Conservation (phyloP, 2,797 vertebrate species). For the Vireo griseus region DNA sequence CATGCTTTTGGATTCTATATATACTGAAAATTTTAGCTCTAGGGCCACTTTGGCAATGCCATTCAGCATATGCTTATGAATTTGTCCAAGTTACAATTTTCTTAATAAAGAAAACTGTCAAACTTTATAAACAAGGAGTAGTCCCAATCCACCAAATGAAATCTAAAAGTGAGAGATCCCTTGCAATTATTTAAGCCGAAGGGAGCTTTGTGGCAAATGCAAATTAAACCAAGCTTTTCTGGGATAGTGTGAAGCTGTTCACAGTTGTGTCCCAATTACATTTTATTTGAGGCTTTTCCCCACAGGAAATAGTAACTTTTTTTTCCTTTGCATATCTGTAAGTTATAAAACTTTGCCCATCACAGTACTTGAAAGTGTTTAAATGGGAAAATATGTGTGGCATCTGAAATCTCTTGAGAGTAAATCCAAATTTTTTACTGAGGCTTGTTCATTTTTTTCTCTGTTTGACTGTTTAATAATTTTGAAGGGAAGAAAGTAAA, state of each 20-base stretch:
- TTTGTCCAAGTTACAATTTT: slow-evolving; percentile 26
- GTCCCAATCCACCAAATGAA: slow-evolving; percentile 26
- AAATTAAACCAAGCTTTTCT: slow-evolving; percentile 48
- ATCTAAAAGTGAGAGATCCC: slow-evolving; percentile 34
- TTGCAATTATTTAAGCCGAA: slow-evolving; percentile 15
- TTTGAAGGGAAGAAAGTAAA: neutral
- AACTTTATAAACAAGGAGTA: slow-evolving; percentile 19
- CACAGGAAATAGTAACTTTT: neutral
- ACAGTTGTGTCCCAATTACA: slow-evolving; percentile 27
- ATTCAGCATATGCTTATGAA: neutral
- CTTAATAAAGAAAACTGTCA: slow-evolving; percentile 26
- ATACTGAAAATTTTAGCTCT: neutral
- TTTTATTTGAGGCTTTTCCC: slow-evolving; percentile 41
- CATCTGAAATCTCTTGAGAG: slow-evolving; percentile 15
- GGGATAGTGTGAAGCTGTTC: slow-evolving; percentile 18
- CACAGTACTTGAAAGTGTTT: neutral
- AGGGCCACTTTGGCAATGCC: neutral
- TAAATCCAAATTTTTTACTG: neutral
- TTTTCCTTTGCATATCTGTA: slow-evolving; percentile 10
- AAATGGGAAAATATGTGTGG: slow-evolving; percentile 11
- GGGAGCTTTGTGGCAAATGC: slow-evolving; percentile 52
- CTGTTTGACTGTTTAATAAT: neutral
- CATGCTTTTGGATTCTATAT: neutral
- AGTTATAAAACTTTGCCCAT: slow-evolving; percentile 19
- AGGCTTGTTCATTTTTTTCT: neutral